A percentile compares a stretch with the other conserved stretches of the same genome.
Evolutionary conservation across 2,888 invertebrate genomes (phyloP).

Genomic region (Smittia aterrima): DNA sequence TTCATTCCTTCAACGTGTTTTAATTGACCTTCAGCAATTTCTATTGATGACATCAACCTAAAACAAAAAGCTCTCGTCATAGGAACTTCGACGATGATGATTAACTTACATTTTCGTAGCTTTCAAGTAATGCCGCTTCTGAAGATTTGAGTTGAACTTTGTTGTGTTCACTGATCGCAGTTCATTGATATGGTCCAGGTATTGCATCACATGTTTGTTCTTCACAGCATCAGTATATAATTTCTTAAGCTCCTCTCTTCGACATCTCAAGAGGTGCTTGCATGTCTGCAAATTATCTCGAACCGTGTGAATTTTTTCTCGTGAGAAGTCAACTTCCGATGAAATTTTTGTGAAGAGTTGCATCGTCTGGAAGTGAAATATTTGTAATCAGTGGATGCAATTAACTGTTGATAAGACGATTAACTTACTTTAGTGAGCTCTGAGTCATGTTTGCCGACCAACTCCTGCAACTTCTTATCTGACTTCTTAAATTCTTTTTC

Average conservation of each 20-base stretch:
- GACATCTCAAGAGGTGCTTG: slow-evolving; percentile 80
- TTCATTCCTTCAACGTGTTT: slow-evolving; percentile 80
- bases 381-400: not conserved
- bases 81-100: slow-evolving; percentile 46
- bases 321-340: slow-evolving; percentile 70
- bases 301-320: slow-evolving; percentile 72
- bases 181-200: slow-evolving; percentile 82
- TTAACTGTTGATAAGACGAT: slow-evolving; percentile 57
- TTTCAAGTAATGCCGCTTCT: slow-evolving; percentile 75
- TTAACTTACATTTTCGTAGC: slow-evolving; percentile 66
- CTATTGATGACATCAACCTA: slow-evolving; percentile 64
- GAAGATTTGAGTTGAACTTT: slow-evolving; percentile 27
- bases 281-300: slow-evolving; percentile 81
- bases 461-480: slow-evolving; percentile 82
- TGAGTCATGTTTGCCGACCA: slow-evolving; percentile 83
- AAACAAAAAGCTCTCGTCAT: not conserved
- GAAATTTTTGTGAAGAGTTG: slow-evolving; percentile 75
- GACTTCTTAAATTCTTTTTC: slow-evolving; percentile 92
- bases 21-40: slow-evolving; percentile 68
- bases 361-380: slow-evolving; percentile 52
- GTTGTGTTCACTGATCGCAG: slow-evolving; percentile 46
- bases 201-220: slow-evolving; percentile 83
- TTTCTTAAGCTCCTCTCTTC: slow-evolving; percentile 87
- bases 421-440: slow-evolving; percentile 72
- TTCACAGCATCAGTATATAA: slow-evolving; percentile 96